These are phyloP conservation scores for Balaenoptera acutorostrata DNA, from an alignment of 2,113 vertebrate genomes.

Conservation along the genomic window DNA sequence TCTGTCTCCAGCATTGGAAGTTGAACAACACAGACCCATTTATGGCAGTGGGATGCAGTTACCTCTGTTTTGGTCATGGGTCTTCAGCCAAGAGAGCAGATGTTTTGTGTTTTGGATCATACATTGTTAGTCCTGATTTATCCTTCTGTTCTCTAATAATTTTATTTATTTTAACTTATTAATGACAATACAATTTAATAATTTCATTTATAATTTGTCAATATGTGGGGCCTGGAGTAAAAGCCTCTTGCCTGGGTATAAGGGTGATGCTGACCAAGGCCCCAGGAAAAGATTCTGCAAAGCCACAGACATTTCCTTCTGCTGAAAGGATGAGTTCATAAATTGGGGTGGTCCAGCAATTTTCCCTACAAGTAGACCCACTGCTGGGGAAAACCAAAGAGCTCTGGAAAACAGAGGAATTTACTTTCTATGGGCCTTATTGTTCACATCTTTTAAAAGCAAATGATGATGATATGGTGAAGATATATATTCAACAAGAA, in stretches of 20 bases:
- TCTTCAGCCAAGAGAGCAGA: background rate
- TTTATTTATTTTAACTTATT: background rate
- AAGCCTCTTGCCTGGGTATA: background rate
- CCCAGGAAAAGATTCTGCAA: background rate
- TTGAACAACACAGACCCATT: background rate
- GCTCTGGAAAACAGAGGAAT: background rate
- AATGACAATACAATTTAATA: background rate
- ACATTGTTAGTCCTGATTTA: background rate
- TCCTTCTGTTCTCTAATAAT: background rate
- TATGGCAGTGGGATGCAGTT: no score
- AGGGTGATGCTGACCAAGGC: background rate
- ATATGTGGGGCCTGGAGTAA: background rate
- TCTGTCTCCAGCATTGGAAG: background rate
- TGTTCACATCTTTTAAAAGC: background rate
- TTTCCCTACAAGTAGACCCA: no score
- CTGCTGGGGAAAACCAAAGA: background rate
- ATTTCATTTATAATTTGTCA: background rate
- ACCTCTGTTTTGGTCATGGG: background rate
- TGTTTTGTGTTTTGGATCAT: background rate
- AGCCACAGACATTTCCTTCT: background rate
- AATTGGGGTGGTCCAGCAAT: background rate
- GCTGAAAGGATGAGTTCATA: background rate
- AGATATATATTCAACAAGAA: background rate
- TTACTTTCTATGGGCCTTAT: background rate
- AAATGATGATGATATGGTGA: background rate